phyloP scores from a whole-genome alignment of 2,888 invertebrate genomes.

The Pteria penguin region DNA sequence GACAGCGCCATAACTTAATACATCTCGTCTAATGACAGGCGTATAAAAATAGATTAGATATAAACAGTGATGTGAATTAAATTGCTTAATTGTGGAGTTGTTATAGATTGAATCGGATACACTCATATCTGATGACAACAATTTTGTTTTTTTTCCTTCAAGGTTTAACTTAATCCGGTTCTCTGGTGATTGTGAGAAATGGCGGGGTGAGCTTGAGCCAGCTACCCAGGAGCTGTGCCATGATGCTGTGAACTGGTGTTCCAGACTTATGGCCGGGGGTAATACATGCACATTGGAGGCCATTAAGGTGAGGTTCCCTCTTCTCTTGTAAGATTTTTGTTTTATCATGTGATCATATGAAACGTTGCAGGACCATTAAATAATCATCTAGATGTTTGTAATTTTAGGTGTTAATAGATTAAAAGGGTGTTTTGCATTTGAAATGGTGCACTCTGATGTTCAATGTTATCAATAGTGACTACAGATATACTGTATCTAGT shows the following conservation, averaged over 20 bases:
- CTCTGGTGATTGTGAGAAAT: constrained; percentile 75
- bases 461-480: too few relatives aligned
- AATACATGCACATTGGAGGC: constrained; percentile 80
- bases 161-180: constrained; percentile 80
- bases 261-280: constrained; percentile 75
- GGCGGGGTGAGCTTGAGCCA: constrained; percentile 71
- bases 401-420: too few relatives aligned
- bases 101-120: neutral
- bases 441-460: too few relatives aligned
- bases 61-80: neutral
- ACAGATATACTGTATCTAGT: too few relatives aligned
- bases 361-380: too few relatives aligned
- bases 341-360: too few relatives aligned
- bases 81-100: neutral
- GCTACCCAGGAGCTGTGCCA: constrained; percentile 79
- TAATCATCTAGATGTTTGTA: too few relatives aligned
- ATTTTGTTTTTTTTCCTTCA: constrained; percentile 25
- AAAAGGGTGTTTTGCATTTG: too few relatives aligned
- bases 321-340: too few relatives aligned
- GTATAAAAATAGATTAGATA: neutral
- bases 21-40: too few relatives aligned
- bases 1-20: too few relatives aligned
- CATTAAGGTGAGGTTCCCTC: constrained; percentile 77
- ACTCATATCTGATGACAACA: neutral
- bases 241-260: constrained; percentile 78